phyloP scores from a whole-genome alignment of 2,888 invertebrate species.

The Conistra vaccinii region DNA sequence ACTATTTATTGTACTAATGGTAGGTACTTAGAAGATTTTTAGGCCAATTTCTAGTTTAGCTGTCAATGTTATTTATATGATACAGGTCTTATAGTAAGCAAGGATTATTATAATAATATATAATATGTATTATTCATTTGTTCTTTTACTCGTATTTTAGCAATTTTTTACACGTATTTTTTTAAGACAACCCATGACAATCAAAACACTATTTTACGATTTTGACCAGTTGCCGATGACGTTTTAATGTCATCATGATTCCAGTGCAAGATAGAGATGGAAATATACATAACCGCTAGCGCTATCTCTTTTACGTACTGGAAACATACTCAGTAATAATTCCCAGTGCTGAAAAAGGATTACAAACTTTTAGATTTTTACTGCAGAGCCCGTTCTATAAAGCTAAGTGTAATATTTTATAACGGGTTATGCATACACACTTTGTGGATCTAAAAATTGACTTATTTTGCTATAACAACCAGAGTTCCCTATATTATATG shows the following conservation, averaged over 20 bases:
- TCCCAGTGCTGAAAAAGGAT: neutral
- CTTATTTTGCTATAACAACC: neutral
- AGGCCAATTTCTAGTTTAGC: slow-evolving; percentile 59
- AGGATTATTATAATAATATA: slow-evolving; percentile 15
- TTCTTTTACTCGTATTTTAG: neutral
- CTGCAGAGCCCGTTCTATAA: neutral
- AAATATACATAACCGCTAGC: neutral
- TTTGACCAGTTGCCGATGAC: neutral
- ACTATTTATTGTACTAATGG: slow-evolving; percentile 60
- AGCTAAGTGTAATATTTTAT: neutral
- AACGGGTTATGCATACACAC: neutral
- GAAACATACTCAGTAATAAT: neutral
- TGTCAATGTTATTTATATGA: slow-evolving; percentile 37
- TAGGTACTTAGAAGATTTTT: slow-evolving; percentile 63
- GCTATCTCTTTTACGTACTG: neutral
- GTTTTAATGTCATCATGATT: neutral
- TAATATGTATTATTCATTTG: neutral
- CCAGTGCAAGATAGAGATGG: neutral
- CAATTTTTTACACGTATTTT: neutral
- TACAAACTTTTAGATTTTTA: neutral
- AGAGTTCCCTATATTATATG: neutral
- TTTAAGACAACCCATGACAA: neutral
- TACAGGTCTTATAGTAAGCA: slow-evolving; percentile 19
- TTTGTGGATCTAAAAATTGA: neutral
- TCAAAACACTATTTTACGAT: neutral